These are phyloP conservation scores for Xerus inauris DNA, from an alignment of 2,113 vertebrate species.

Conservation along the genomic window DNA sequence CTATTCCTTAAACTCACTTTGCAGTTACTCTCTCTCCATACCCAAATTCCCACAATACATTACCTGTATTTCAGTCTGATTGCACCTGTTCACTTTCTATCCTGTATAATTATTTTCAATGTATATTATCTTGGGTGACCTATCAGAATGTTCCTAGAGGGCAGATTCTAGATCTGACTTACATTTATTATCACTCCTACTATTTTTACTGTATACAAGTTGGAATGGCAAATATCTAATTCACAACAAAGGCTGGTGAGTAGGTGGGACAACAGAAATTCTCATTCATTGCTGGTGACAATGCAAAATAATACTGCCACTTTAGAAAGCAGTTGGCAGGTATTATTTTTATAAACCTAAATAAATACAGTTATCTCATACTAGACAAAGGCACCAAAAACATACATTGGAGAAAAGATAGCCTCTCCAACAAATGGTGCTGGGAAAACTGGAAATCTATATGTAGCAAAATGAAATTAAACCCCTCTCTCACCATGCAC, in stretches of 20 bases:
- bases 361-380: too few relatives aligned
- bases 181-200: neutral
- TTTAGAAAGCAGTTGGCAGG: neutral
- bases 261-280: neutral
- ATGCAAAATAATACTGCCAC: neutral
- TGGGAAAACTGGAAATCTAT: too few relatives aligned
- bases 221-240: neutral
- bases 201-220: neutral
- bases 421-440: too few relatives aligned
- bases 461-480: too few relatives aligned
- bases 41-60: neutral
- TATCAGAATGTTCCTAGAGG: neutral
- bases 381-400: too few relatives aligned
- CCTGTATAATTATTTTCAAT: neutral
- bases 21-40: neutral
- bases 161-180: neutral
- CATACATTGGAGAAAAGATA: too few relatives aligned
- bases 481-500: too few relatives aligned
- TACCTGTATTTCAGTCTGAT: neutral
- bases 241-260: neutral
- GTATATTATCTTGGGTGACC: neutral
- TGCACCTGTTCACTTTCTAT: neutral
- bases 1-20: neutral
- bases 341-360: conserved; percentile 23
- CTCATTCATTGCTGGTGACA: neutral